These are phyloP conservation scores for Whitmania pigra DNA, from an alignment of 1,140 invertebrate species.

Conservation along the genomic window DNA sequence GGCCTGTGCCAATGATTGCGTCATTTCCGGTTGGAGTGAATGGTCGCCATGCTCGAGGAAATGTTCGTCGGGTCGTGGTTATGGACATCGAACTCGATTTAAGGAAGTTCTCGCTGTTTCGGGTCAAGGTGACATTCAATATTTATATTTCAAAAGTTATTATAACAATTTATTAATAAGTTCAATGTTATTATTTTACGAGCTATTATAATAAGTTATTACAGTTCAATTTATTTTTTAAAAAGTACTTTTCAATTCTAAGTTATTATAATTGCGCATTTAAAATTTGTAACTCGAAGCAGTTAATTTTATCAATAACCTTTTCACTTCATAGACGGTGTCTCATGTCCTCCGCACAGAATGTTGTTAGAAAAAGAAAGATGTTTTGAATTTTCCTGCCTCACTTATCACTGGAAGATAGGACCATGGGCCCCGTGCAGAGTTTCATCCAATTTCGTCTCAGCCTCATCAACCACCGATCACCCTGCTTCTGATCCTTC, in stretches of 20 bases:
- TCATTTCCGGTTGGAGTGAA: conserved; percentile 21
- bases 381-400: conserved; percentile 19
- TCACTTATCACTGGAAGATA: conserved; percentile 23
- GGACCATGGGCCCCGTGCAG: conserved; percentile 10
- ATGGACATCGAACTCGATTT: conserved; percentile 9
- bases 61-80: conserved; percentile 13
- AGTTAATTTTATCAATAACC: background rate
- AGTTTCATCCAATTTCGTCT: background rate
- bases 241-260: background rate
- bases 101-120: conserved; percentile 17
- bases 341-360: conserved; percentile 19
- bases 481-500: too few relatives aligned
- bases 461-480: background rate
- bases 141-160: too few relatives aligned
- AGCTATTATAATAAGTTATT: too few relatives aligned
- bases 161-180: too few relatives aligned
- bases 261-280: background rate
- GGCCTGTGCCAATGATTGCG: conserved; percentile 24
- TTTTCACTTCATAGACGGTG: conserved; percentile 10
- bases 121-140: conserved; percentile 16
- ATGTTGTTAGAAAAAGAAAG: conserved; percentile 20
- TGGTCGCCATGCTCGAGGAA: conserved; percentile 21
- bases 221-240: too few relatives aligned
- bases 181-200: too few relatives aligned
- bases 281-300: too few relatives aligned